These are phyloP conservation scores for Micronisus gabar DNA, from an alignment of 2,113 vertebrate species.

Conservation along the genomic window DNA sequence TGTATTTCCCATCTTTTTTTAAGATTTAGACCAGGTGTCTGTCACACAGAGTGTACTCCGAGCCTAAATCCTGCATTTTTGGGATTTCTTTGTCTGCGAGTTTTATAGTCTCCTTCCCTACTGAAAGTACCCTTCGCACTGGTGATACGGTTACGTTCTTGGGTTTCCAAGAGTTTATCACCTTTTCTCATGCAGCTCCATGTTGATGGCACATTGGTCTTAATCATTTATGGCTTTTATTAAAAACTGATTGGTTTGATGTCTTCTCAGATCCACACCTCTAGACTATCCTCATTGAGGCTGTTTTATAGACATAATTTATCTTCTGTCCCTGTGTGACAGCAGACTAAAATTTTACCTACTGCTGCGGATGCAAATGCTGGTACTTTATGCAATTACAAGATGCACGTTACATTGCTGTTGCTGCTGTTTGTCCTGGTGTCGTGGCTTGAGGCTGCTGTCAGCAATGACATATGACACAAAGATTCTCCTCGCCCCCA, in stretches of 20 bases:
- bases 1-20: background rate
- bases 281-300: background rate
- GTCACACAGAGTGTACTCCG: background rate
- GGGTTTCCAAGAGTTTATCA: background rate
- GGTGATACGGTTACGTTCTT: background rate
- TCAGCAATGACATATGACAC: background rate
- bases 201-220: background rate
- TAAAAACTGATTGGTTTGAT: background rate
- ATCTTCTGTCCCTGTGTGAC: background rate
- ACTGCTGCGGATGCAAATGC: background rate
- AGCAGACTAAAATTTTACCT: background rate
- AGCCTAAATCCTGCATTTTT: background rate
- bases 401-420: rapidly evolving
- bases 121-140: background rate
- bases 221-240: background rate
- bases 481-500: background rate
- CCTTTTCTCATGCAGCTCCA: background rate
- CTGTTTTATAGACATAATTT: background rate
- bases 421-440: background rate
- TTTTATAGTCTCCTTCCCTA: background rate
- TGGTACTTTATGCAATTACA: background rate
- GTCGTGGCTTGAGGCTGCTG: background rate
- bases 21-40: background rate
- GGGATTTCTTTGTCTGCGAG: background rate
- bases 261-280: background rate